phyloP scores from a whole-genome alignment of 2,797 vertebrate genomes.

The Sebastes iracundus region DNA sequence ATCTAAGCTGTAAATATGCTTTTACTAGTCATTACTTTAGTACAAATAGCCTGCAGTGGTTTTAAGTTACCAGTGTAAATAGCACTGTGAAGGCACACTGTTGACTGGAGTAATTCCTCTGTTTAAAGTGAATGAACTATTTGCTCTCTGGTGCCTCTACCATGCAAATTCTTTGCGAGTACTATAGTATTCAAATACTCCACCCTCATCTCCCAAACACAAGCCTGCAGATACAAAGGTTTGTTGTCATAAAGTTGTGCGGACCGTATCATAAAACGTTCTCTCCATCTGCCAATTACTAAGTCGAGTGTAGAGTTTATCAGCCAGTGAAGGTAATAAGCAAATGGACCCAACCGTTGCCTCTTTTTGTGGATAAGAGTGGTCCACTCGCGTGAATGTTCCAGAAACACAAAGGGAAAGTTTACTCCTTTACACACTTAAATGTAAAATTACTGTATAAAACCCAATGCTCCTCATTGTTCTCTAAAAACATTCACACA shows the following conservation, averaged over 20 bases:
- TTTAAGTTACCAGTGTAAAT: slow-evolving; percentile 16
- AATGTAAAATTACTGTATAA: neutral
- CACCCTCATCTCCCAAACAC: neutral
- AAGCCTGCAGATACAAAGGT: slow-evolving; percentile 41
- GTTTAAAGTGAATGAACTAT: slow-evolving; percentile 44
- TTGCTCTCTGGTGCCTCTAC: slow-evolving; percentile 19
- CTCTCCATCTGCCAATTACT: slow-evolving; percentile 29
- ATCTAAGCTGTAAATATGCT: slow-evolving; percentile 24
- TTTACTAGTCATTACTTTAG: slow-evolving; percentile 6
- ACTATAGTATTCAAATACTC: slow-evolving; percentile 64
- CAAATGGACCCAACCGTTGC: slow-evolving; percentile 76
- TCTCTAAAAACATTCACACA: slow-evolving; percentile 11
- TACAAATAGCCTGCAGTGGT: slow-evolving; percentile 33
- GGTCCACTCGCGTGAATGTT: neutral
- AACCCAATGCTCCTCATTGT: neutral
- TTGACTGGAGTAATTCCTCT: neutral
- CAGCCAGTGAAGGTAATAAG: slow-evolving; percentile 55
- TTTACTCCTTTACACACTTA: neutral
- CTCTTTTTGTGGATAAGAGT: slow-evolving; percentile 20
- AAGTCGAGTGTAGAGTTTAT: slow-evolving; percentile 47
- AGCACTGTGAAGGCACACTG: neutral
- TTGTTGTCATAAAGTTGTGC: slow-evolving; percentile 44
- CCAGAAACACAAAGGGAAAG: slow-evolving; percentile 8
- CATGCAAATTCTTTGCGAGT: slow-evolving; percentile 48
- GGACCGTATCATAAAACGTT: slow-evolving; percentile 40